Conservation (phyloP, 2,888 invertebrate genomes). For the Thereva nobilitata region DNA sequence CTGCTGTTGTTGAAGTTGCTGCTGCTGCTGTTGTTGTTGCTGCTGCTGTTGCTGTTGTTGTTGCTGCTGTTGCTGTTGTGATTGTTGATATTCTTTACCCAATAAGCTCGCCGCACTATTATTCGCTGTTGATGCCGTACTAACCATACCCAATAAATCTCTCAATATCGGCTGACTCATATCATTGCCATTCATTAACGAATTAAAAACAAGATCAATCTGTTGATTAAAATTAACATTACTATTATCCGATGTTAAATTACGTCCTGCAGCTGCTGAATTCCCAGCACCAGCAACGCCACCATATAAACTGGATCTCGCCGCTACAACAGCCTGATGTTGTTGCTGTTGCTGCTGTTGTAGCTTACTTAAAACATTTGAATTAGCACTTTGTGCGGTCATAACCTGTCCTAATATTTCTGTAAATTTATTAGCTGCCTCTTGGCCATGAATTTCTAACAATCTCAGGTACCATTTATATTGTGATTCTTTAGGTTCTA, state of each 20-base stretch:
- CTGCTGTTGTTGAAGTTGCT: conserved; percentile 44
- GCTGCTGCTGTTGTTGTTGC: conserved; percentile 22
- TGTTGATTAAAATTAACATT: conserved; percentile 56
- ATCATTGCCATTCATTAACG: conserved; percentile 56
- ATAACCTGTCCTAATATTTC: conserved; percentile 56
- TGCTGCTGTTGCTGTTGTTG: conserved; percentile 44
- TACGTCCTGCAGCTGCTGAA: not conserved
- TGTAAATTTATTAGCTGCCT: conserved; percentile 63
- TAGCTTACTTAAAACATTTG: conserved; percentile 43
- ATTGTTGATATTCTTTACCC: conserved; percentile 41
- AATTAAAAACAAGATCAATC: conserved; percentile 57
- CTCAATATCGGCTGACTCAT: conserved; percentile 56
- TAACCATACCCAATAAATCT: conserved; percentile 55
- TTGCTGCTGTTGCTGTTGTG: conserved; percentile 44
- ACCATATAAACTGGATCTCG: conserved; percentile 14
- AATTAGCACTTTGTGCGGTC: conserved; percentile 48
- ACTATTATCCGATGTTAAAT: conserved; percentile 10
- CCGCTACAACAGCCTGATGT: conserved; percentile 1
- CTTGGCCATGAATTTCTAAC: conserved; percentile 61
- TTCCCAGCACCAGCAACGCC: not conserved
- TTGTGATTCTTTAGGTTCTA: conserved; percentile 61
- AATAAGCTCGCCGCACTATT: conserved; percentile 38
- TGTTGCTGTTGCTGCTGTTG: conserved; percentile 36
- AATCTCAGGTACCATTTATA: conserved; percentile 64
- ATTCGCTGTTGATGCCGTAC: conserved; percentile 39